Evolutionary conservation across 2,797 vertebrate species (phyloP).

Genomic region (Xyrichtys novacula): DNA sequence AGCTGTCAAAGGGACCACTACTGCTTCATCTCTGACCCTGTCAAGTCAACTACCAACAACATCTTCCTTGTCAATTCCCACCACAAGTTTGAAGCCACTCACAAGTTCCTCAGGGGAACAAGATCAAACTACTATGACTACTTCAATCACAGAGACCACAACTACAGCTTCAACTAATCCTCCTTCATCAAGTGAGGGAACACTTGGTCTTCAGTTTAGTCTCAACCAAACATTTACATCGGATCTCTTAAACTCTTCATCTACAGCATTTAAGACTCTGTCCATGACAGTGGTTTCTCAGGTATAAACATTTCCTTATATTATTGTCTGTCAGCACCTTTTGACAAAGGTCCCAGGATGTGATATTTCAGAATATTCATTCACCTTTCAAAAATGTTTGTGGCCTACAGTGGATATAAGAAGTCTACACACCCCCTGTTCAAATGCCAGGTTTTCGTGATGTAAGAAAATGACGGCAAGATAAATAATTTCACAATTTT

Average conservation of each 20-base stretch:
- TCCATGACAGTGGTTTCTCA: slow-evolving; percentile 6
- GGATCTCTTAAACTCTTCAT: slow-evolving; percentile 10
- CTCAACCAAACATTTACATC: slow-evolving; percentile 20
- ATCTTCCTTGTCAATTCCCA: neutral
- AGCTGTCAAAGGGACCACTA: neutral
- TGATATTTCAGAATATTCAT: too few species aligned
- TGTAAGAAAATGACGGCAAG: too few species aligned
- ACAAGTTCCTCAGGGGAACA: neutral
- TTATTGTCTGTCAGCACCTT: neutral
- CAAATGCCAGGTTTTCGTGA: too few species aligned
- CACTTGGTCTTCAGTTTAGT: slow-evolving; percentile 37
- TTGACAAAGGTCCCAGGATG: neutral
- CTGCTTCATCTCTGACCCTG: too few species aligned
- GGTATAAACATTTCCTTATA: slow-evolving; percentile 41
- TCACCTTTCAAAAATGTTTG: too few species aligned
- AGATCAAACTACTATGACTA: neutral
- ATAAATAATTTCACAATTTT: too few species aligned
- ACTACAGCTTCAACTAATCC: slow-evolving; percentile 34
- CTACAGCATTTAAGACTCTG: slow-evolving; percentile 23
- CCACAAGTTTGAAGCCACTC: neutral
- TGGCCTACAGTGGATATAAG: too few species aligned
- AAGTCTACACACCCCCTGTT: too few species aligned
- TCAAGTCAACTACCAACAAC: neutral
- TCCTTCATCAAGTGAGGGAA: slow-evolving; percentile 42
- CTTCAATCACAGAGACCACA: neutral